Percentiles rank a stretch among this genome's conserved stretches.
These are phyloP conservation scores for Cryptus viduatorius DNA, from an alignment of 2,888 invertebrate genomes.

Conservation along the genomic window DNA sequence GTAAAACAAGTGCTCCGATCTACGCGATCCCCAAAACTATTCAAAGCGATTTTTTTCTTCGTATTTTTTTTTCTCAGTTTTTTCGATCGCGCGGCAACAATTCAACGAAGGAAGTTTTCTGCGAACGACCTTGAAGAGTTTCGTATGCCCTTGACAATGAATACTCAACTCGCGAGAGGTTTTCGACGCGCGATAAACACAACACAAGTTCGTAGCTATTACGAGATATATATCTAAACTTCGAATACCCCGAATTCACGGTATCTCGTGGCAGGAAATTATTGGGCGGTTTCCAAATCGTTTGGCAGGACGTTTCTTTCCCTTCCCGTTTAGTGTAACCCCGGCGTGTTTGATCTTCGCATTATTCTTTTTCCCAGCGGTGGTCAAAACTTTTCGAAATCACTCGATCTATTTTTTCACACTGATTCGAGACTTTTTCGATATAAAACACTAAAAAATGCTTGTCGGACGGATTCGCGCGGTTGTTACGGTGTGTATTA, in stretches of 20 bases:
- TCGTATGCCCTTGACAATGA: conserved; percentile 46
- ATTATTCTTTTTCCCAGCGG: neutral
- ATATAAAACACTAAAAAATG: too few relatives aligned
- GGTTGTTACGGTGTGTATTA: conserved; percentile 29
- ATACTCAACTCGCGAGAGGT: neutral
- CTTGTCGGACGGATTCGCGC: conserved; percentile 65
- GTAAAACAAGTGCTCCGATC: neutral
- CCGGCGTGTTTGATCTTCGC: neutral
- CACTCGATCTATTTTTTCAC: neutral
- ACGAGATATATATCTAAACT: neutral
- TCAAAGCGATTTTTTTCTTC: neutral
- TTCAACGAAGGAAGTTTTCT: neutral
- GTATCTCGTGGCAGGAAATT: conserved; percentile 32
- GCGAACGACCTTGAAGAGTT: too few relatives aligned
- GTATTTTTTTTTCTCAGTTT: too few relatives aligned
- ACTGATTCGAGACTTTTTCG: neutral
- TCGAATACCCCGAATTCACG: neutral
- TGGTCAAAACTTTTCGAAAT: neutral
- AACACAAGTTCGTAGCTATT: neutral
- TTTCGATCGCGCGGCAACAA: neutral
- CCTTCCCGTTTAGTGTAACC: neutral
- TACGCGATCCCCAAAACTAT: neutral
- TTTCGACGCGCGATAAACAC: neutral
- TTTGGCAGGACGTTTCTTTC: conserved; percentile 20
- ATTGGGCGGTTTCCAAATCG: conserved; percentile 52